Conservation (phyloP, 2,888 invertebrate genomes). For the Phlogophora meticulosa region DNA sequence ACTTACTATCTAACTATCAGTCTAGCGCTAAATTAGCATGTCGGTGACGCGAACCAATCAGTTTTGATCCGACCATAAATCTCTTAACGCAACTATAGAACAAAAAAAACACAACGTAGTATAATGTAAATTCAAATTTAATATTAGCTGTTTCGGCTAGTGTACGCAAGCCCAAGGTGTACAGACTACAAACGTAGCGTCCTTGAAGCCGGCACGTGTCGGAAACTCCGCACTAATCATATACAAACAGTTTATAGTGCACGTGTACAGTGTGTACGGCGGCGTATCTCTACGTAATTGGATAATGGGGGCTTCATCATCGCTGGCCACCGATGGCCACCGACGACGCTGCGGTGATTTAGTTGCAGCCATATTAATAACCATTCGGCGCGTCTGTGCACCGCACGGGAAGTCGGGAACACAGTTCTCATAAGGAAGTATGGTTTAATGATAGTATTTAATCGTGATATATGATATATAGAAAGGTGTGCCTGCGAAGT, state of each 20-base stretch:
- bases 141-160: not conserved
- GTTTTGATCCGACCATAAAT: too few relatives aligned
- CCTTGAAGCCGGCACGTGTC: not conserved
- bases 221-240: not conserved
- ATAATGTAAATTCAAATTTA: not conserved
- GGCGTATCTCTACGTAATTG: conserved; percentile 1
- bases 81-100: too few relatives aligned
- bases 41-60: too few relatives aligned
- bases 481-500: too few relatives aligned
- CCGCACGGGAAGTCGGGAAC: not conserved
- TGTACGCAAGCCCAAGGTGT: not conserved
- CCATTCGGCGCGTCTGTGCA: conserved; percentile 16
- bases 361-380: conserved; percentile 32
- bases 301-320: conserved; percentile 2
- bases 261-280: not conserved
- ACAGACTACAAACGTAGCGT: not conserved
- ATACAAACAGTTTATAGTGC: not conserved
- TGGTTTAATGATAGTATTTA: too few relatives aligned
- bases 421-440: not conserved
- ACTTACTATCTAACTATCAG: too few relatives aligned
- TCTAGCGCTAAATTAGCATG: too few relatives aligned
- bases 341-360: conserved; percentile 18
- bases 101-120: too few relatives aligned
- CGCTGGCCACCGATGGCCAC: not conserved
- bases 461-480: too few relatives aligned